Evolutionary conservation across 2,113 vertebrate genomes (phyloP).

Genomic region (Corydoras sp.): DNA sequence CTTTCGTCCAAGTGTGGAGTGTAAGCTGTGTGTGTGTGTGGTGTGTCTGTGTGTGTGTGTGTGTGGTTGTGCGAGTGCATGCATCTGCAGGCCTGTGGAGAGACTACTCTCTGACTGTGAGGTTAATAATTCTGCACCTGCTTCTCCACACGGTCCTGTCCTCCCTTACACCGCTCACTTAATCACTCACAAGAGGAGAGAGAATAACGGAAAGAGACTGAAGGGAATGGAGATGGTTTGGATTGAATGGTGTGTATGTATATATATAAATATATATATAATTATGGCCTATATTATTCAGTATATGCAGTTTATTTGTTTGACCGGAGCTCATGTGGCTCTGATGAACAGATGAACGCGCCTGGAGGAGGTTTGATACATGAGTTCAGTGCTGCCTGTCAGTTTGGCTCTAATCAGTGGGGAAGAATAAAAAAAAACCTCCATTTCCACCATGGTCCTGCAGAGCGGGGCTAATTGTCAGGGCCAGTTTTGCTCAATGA

Average conservation of each 20-base stretch:
- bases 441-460: too few relatives aligned
- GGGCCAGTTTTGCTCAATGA: too few relatives aligned
- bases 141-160: constrained; percentile 50
- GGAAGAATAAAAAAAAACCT: too few relatives aligned
- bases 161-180: constrained; percentile 50
- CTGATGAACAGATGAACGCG: too few relatives aligned
- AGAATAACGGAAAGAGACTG: constrained; percentile 3
- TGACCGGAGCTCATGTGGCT: too few relatives aligned
- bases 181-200: constrained; percentile 58
- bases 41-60: constrained; percentile 10
- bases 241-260: neutral
- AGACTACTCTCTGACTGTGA: constrained; percentile 53
- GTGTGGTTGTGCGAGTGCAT: constrained; percentile 18
- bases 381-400: too few relatives aligned
- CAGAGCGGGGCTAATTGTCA: too few relatives aligned
- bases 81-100: constrained; percentile 50
- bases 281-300: too few relatives aligned
- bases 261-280: too few relatives aligned
- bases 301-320: too few relatives aligned
- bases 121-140: constrained; percentile 63
- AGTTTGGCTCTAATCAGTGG: too few relatives aligned
- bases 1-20: neutral
- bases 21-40: neutral
- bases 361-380: too few relatives aligned
- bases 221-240: constrained; percentile 9